Evolutionary conservation across 2,797 vertebrate genomes (phyloP), one percentile per base, ranked within the genome.

Genomic region (Gambelia wislizenii): DNA sequence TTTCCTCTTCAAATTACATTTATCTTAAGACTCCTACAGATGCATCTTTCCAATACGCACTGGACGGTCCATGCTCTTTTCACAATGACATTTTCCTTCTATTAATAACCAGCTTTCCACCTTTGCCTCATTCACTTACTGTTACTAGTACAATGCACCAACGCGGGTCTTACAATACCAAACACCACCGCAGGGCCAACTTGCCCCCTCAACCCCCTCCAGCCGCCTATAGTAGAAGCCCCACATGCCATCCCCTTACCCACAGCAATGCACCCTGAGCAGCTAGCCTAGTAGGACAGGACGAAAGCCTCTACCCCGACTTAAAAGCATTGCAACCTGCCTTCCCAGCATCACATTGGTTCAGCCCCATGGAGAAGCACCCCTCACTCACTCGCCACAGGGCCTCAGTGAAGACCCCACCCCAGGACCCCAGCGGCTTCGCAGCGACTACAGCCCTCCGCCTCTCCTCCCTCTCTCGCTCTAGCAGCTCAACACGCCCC

Each of bases 391-490:
- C 47, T 1, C 72, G 9, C n/a, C 70, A 20, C 54, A 85, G 86
- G 83, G 69, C 77, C 86, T 78, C 42, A 27, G 13, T 1, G 30
- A 54, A 80, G 67, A 74, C 87, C 86, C 69, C 87, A 75, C 47
- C 67, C 80, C 75, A 22, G 22, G 52, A 42, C 16, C 16, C 67
- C 44, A 4, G 52, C 69, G 2, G 49, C 64, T 16, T 30, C 14
- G 16, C 79, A 4, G 7, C 16, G 25, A 42, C 12, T 25, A 18
- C 20, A 25, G 36, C 79, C 22, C 44, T 44, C n/a, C 13, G 27
- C 18, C 33, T 3, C 64, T 25, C 22, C 59, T 25, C 27, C n/a
- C 4, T 4, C 42, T 27, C 44, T 25, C 18, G n/a, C 8, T 9
- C 36, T 47, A 59, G n/a, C 22, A 67, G 22, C 76, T 86, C 33